These are phyloP conservation scores for Leptothorax acervorum DNA, from an alignment of 2,888 invertebrate species.

Conservation along the genomic window DNA sequence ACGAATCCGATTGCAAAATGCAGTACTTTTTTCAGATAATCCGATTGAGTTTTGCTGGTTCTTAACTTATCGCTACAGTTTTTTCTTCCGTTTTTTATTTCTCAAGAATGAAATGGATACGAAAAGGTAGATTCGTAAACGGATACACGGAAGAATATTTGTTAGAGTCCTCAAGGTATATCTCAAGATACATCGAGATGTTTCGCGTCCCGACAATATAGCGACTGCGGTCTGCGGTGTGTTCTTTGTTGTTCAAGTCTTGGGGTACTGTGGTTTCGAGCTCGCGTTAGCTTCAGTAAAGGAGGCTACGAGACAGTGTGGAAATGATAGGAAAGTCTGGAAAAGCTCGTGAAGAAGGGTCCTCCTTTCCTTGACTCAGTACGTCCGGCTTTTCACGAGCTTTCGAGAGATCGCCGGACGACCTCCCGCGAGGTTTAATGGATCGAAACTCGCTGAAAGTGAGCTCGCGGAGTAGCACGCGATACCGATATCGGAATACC, in stretches of 20 bases:
- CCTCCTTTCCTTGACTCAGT: conserved; percentile 64
- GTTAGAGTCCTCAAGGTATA: conserved; percentile 25
- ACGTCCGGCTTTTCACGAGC: conserved; percentile 66
- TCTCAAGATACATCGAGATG: conserved; percentile 26
- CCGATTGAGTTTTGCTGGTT: conserved; percentile 48
- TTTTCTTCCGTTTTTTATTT: conserved; percentile 14
- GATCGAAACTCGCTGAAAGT: conserved; percentile 76
- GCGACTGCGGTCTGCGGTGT: not conserved
- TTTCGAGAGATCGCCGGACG: conserved; percentile 75
- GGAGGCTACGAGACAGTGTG: conserved; percentile 40
- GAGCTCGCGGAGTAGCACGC: conserved; percentile 64
- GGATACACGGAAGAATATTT: conserved; percentile 24
- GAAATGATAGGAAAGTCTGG: conserved; percentile 52
- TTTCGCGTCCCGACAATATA: not conserved
- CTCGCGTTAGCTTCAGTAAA: conserved; percentile 13
- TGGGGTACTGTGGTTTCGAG: conserved; percentile 22
- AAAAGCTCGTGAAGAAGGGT: conserved; percentile 30
- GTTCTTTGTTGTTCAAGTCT: conserved; percentile 43
- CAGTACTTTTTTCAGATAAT: not conserved
- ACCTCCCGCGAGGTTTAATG: conserved; percentile 78
- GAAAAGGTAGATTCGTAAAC: conserved; percentile 34
- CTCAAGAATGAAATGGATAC: conserved; percentile 1
- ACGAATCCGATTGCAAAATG: conserved; percentile 14
- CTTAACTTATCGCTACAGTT: conserved; percentile 27
- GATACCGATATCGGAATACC: conserved; percentile 61